Conservation (phyloP, 2,797 vertebrate species). For the Morus bassanus region DNA sequence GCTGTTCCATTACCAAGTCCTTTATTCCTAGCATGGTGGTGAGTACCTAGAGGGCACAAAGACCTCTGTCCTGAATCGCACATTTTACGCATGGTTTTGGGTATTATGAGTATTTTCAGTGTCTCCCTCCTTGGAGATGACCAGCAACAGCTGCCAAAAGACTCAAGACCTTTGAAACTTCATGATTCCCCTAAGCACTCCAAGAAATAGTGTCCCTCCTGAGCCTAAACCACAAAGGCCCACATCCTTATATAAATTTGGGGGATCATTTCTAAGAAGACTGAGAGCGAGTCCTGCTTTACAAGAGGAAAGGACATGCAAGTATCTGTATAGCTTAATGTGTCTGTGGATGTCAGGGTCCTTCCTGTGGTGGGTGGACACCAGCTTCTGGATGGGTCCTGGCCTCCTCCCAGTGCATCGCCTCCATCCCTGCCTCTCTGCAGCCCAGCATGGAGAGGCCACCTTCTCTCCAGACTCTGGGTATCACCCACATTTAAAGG, state of each 20-base stretch:
- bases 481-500: rapidly evolving
- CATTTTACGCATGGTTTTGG: not conserved
- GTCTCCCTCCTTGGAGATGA: not conserved
- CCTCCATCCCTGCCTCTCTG: not conserved
- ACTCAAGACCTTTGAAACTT: not conserved
- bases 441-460: not conserved
- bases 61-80: not conserved
- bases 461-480: not conserved
- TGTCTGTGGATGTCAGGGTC: not conserved
- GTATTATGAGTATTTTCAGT: not conserved
- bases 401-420: not conserved
- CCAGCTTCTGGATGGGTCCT: not conserved
- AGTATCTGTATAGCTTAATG: not conserved
- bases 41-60: not conserved
- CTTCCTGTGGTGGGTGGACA: not conserved
- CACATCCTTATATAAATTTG: rapidly evolving
- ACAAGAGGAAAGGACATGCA: not conserved
- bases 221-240: not conserved
- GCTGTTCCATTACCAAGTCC: rapidly evolving
- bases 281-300: not conserved
- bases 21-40: not conserved
- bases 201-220: not conserved
- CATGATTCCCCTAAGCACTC: not conserved
- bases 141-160: not conserved
- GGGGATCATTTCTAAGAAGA: not conserved